Evolutionary conservation across 2,113 vertebrate genomes (phyloP), one percentile per base, ranked within the genome.

Genomic region (Glaucidium brasilianum): DNA sequence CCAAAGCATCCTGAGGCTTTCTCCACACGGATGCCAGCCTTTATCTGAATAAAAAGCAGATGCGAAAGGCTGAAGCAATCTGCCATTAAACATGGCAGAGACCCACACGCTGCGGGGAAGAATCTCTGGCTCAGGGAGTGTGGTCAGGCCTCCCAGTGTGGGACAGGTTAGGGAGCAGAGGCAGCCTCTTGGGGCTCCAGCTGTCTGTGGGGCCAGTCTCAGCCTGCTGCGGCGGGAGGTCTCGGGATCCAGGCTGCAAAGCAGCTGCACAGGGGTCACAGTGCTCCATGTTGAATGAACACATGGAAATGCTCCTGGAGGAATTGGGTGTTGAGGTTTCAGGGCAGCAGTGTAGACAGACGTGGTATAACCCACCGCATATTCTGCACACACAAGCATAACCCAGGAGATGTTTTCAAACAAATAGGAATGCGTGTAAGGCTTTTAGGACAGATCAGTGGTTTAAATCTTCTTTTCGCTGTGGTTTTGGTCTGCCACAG

Each of bases 61-160:
- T 9, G 12, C 1, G 5, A 64, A 58, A 34, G 34, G 30, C 59
- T 77, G 64, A 64, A 23, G 17, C 17, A 43, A 4, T 60, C 26
- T 60, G 35, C 35, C 53, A 35, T n/a, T 20, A 49, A 13, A 22
- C 4, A 3, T 12, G 34, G 26, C 71, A 76, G 66, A 49, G 53
- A 15, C 11, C 43, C 22, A 4, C 1, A 13, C 35, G 63, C 67
- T 73, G 15, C 11, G 5, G 58, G 68, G 35, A 52, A 32, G 37
- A 60, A 29, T 2, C 0, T 0, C 43, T 64, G 29, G 4, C 55
- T 43, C 10, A 5, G 15, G 85, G 39, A 17, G 17, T 7, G 20
- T n/a, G 29, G 39, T 25, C 53, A 25, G 45, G 18, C 32, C 11
- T 17, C 30, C 37, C 26, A 4, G 22, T 1, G 3, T 0, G 4